phyloP scores from a whole-genome alignment of 2,113 vertebrate genomes.

The Gadus chalcogrammus region DNA sequence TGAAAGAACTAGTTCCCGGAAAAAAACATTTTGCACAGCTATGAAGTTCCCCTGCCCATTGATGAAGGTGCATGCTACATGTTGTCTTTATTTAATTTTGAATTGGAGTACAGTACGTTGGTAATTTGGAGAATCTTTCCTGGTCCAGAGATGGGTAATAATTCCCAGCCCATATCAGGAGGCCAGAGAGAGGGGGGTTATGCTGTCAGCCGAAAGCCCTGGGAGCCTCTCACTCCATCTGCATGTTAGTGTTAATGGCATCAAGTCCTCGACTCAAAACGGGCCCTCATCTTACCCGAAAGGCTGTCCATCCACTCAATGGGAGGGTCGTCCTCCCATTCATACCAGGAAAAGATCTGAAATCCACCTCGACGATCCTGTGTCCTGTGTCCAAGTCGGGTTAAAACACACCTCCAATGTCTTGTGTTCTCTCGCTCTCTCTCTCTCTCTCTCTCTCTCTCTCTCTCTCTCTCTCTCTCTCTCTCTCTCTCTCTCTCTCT shows the following conservation, averaged over 20 bases:
- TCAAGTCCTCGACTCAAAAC: slow-evolving; percentile 9
- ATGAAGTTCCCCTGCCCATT: no score
- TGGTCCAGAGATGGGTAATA: background rate
- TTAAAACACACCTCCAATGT: no score
- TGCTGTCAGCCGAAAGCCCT: no score
- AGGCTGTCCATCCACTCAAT: slow-evolving; percentile 38
- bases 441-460: slow-evolving; percentile 21
- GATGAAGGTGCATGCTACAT: no score
- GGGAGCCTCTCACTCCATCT: slow-evolving; percentile 10
- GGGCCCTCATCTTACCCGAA: slow-evolving; percentile 20
- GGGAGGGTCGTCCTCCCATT: slow-evolving; percentile 15
- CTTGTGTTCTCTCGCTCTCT: background rate
- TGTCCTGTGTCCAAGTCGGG: no score
- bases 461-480: slow-evolving; percentile 9
- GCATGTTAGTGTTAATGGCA: slow-evolving; percentile 19
- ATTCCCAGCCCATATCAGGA: background rate
- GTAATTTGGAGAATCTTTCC: background rate
- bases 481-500: slow-evolving; percentile 29
- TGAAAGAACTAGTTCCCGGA: no score
- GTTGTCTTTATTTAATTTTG: no score
- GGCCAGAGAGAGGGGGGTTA: slow-evolving; percentile 3
- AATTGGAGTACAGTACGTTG: background rate
- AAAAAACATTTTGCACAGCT: background rate
- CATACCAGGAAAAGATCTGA: slow-evolving; percentile 6
- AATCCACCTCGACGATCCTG: no score